These are phyloP conservation scores for Daubentonia madagascariensis DNA, from an alignment of 2,113 vertebrate genomes.

Conservation along the genomic window DNA sequence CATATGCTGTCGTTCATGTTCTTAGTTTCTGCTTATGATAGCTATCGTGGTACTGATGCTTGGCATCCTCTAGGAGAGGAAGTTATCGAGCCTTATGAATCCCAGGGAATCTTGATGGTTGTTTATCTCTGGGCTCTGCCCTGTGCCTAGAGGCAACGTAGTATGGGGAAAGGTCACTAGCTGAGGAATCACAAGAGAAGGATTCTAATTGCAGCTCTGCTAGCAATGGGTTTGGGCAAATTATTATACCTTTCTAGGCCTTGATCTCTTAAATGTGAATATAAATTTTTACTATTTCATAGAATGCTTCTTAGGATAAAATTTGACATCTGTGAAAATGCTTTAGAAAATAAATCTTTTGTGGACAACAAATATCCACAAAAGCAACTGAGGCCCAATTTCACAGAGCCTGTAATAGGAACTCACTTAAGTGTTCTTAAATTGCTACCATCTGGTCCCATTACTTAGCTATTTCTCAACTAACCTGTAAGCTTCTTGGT, in stretches of 20 bases:
- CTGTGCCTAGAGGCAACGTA: background rate
- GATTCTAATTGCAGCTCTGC: background rate
- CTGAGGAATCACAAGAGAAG: background rate
- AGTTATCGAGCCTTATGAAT: background rate
- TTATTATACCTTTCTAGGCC: background rate
- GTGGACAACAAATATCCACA: background rate
- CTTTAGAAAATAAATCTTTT: slow-evolving; percentile 30
- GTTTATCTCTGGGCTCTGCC: background rate
- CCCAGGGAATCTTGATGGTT: background rate
- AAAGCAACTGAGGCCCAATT: background rate
- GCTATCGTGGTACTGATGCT: background rate
- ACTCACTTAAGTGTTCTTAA: background rate
- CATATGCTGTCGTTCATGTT: background rate
- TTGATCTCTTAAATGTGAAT: background rate
- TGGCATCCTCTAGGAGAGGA: background rate
- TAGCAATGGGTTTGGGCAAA: background rate
- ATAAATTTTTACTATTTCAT: slow-evolving; percentile 20
- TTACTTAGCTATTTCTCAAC: background rate
- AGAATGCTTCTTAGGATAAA: background rate
- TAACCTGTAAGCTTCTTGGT: background rate
- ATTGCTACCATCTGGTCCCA: background rate
- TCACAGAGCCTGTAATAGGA: background rate
- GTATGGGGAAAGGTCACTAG: background rate
- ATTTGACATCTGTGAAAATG: background rate
- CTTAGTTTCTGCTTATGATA: background rate